phyloP scores from a whole-genome alignment of 2,888 invertebrate species.

The Molorchus minor region DNA sequence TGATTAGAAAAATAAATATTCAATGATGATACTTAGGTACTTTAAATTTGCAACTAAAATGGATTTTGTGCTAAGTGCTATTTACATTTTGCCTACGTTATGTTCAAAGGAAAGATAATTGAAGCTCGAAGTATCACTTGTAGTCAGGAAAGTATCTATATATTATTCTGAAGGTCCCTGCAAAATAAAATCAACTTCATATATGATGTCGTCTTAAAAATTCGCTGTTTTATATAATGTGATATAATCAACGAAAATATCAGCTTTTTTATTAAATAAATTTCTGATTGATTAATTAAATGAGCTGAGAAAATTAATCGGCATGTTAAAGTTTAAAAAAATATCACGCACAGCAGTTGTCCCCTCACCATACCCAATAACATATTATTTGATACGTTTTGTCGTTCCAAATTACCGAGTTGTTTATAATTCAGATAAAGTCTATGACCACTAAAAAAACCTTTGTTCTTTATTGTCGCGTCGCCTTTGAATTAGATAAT shows the following conservation, averaged over 20 bases:
- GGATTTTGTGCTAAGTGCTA: neutral
- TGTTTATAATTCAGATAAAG: too few relatives aligned
- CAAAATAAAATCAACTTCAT: slow-evolving; percentile 10
- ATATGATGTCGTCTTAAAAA: neutral
- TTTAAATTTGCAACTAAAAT: neutral
- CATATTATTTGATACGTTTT: too few relatives aligned
- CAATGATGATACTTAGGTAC: neutral
- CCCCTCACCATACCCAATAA: too few relatives aligned
- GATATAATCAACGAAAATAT: neutral
- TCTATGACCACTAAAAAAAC: too few relatives aligned
- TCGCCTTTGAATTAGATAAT: too few relatives aligned
- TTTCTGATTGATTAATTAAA: neutral
- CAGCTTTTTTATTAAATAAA: neutral
- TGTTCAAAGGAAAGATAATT: slow-evolving; percentile 6
- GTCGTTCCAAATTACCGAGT: too few relatives aligned
- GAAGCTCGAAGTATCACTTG: slow-evolving; percentile 31
- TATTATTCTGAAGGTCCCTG: slow-evolving; percentile 29
- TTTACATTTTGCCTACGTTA: neutral
- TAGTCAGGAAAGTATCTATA: slow-evolving; percentile 14
- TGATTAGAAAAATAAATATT: neutral
- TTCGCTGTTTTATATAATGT: neutral
- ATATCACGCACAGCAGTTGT: too few relatives aligned
- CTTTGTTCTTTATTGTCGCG: too few relatives aligned
- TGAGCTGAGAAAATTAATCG: too few relatives aligned
- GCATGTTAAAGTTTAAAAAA: too few relatives aligned